A percentile compares a stretch with the other conserved stretches of the same genome.
phyloP scores from a whole-genome alignment of 2,797 vertebrate genomes.

The Sitta carolinensis region DNA sequence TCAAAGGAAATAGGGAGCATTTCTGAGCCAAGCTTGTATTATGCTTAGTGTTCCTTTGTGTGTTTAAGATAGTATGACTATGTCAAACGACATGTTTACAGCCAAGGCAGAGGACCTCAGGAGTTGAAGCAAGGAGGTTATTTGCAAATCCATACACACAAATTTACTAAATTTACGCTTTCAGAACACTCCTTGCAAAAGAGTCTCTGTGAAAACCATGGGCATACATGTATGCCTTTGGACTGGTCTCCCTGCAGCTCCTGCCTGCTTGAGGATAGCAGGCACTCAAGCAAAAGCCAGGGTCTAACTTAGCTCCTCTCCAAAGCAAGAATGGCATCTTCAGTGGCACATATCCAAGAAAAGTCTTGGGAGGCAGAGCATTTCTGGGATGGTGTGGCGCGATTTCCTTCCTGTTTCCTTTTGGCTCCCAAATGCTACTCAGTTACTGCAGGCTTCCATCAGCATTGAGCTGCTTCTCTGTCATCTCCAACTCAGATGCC shows the following conservation, averaged over 20 bases:
- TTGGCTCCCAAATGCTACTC: not conserved
- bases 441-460: not conserved
- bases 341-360: not conserved
- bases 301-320: not conserved
- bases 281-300: not conserved
- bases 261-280: not conserved
- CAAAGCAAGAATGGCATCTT: not conserved
- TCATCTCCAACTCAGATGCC: not conserved
- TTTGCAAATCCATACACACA: not conserved
- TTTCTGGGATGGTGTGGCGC: not conserved
- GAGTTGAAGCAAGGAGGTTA: not conserved
- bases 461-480: not conserved
- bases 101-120: constrained; percentile 3
- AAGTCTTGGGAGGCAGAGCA: not conserved
- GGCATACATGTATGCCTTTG: not conserved
- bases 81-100: constrained; percentile 39
- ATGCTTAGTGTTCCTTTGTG: not conserved
- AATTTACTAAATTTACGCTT: not conserved
- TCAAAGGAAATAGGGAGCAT: constrained; percentile 26
- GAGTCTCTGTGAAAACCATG: not conserved
- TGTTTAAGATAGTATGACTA: constrained; percentile 29
- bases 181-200: not conserved
- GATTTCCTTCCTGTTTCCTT: not conserved
- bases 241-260: not conserved
- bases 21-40: constrained; percentile 43